Base-by-base conservation (phyloP, 2,888 invertebrate genomes). In the Agrotis clavis region DNA sequence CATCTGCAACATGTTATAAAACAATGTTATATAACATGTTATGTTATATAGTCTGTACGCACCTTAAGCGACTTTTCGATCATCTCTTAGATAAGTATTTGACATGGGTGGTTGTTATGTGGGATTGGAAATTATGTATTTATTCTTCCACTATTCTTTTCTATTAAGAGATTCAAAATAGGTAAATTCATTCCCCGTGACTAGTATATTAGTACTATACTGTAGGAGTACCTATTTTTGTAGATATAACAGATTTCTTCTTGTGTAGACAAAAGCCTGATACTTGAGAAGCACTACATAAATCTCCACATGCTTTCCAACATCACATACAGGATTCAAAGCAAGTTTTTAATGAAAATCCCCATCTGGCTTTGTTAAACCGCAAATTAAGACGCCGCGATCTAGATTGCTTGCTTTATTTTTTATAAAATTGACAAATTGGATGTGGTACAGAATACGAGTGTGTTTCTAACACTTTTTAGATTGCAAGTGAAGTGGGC, bases 361-460 rank as follows among this genome's bases (percentile, higher is more conserved):
- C 74, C 62, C 71, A 77, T 79, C 84, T 76, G 76, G 84, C 82
- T 83, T 83, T 84, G 77, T 77, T 74, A 67, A 70, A 61, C 73
- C 74, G 75, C 81, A 77, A 84, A 84, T 83, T 84, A 83, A 81
- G 74, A 84, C 76, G 78, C 68, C 18, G 57, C 73, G 45, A 69
- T 78, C 74, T 74, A 81, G 84, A 81, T 82, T 78, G 70, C 76
- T 61, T 62, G 21, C 61, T 74, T 74, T 81, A 80, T 84, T 84
- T 77, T 83, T 82, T 84, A 76, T 84, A 67, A 67, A 62, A 70
- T 74, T 70, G 70, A 82, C 68, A 74, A 74, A 82, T 78, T 81
- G 81, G 65, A 76, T 72, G 68, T 51, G 67, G 60, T 62, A 53
- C 51, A 67, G 65, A 72, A 56, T 64, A 69, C 51, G 18, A 74